Evolutionary conservation across 2,797 vertebrate genomes (phyloP).

Genomic region (Melanogrammus aeglefinus): DNA sequence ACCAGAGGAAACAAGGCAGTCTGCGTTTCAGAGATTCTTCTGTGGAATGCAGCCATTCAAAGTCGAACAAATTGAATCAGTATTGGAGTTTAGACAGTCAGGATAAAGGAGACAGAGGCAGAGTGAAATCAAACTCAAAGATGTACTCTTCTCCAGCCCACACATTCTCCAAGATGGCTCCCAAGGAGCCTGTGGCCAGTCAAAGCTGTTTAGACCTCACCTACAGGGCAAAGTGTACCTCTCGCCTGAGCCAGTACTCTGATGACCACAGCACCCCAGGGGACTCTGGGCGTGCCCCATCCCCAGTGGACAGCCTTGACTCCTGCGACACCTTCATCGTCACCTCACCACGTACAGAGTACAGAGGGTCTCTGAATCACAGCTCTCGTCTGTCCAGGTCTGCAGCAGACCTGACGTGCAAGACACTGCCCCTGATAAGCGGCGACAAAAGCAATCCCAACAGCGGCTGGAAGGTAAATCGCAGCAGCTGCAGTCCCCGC

Average conservation of each 20-base stretch:
- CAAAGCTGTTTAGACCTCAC: constrained; percentile 70
- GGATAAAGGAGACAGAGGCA: constrained; percentile 31
- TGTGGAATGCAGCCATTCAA: constrained; percentile 43
- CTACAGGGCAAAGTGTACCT: constrained; percentile 52
- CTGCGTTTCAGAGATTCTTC: constrained; percentile 39
- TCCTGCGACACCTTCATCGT: constrained; percentile 80
- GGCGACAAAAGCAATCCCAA: constrained; percentile 37
- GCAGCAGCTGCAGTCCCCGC: constrained; percentile 36
- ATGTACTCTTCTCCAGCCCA: constrained; percentile 32
- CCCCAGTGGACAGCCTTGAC: constrained; percentile 76
- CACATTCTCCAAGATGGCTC: constrained; percentile 39
- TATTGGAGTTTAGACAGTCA: constrained; percentile 51
- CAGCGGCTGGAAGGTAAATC: constrained; percentile 46
- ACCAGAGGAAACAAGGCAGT: constrained; percentile 41
- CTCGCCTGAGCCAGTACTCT: constrained; percentile 63
- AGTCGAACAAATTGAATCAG: constrained; percentile 37
- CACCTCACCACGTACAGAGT: constrained; percentile 61
- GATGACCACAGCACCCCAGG: constrained; percentile 65
- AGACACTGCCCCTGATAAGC: constrained; percentile 52
- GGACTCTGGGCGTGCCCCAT: constrained; percentile 64
- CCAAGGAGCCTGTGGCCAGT: constrained; percentile 54
- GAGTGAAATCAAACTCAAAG: constrained; percentile 32
- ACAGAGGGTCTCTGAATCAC: constrained; percentile 52
- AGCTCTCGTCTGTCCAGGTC: constrained; percentile 68
- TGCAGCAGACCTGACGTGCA: constrained; percentile 66